Percentiles rank a stretch among this genome's conserved stretches.
phyloP scores from a whole-genome alignment of 23 tunicate genomes.

The Halocynthia roretzi region DNA sequence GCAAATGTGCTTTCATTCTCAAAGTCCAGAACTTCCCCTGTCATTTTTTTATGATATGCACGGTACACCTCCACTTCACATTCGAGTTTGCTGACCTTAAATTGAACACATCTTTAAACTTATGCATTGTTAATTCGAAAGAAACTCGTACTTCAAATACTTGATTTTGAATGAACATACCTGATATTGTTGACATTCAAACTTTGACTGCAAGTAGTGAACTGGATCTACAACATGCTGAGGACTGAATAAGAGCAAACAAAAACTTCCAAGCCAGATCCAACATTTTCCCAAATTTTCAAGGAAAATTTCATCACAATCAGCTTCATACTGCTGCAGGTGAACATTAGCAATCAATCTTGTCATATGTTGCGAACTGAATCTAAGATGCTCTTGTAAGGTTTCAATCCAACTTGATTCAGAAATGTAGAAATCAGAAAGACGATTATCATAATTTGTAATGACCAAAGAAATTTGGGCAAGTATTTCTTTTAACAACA shows the following conservation, averaged over 20 bases:
- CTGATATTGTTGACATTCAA: constrained; percentile 25
- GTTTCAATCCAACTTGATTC: no score
- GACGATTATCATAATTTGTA: no score
- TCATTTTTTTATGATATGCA: constrained; percentile 1
- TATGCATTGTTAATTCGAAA: no score
- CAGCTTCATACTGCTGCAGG: no score
- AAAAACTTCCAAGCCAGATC: constrained; percentile 41
- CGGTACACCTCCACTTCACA: background rate
- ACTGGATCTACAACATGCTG: constrained; percentile 49
- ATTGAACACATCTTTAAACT: no score
- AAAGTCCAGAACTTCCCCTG: background rate
- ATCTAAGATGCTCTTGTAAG: no score
- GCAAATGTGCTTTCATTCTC: background rate
- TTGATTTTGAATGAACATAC: constrained; percentile 1
- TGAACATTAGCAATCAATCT: no score
- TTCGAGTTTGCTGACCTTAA: background rate
- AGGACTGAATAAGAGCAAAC: constrained; percentile 31
- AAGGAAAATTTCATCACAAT: background rate
- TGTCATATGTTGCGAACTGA: no score
- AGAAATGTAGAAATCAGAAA: no score
- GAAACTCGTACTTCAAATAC: no score
- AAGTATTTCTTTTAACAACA: no score
- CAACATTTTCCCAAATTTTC: constrained; percentile 37
- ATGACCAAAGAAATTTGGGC: no score
- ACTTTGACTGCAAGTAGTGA: constrained; percentile 24